phyloP scores from a whole-genome alignment of 2,888 invertebrate genomes.

The Torymus aiolomorphi region DNA sequence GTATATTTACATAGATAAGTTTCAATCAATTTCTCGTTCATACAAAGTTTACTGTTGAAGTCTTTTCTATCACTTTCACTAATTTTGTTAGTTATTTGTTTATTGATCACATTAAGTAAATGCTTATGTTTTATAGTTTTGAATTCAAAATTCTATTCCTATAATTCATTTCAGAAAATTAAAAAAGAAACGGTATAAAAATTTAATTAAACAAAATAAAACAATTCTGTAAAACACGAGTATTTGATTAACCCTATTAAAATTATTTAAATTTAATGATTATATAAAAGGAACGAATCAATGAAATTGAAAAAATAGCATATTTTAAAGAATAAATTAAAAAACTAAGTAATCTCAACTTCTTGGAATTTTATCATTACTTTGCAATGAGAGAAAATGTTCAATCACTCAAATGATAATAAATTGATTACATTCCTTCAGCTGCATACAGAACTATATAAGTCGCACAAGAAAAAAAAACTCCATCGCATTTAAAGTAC shows the following conservation, averaged over 20 bases:
- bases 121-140: constrained; percentile 28
- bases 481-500: not conserved
- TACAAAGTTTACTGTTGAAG: constrained; percentile 27
- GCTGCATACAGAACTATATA: not conserved
- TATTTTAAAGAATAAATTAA: constrained; percentile 7
- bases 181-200: not conserved
- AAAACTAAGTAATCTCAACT: not conserved
- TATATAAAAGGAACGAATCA: constrained; percentile 2
- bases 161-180: not conserved
- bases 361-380: too few relatives aligned
- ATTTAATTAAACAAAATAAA: constrained; percentile 13
- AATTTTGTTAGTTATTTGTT: constrained; percentile 2
- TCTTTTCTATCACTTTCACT: constrained; percentile 22
- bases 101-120: constrained; percentile 18
- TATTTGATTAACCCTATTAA: constrained; percentile 3
- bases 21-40: not conserved
- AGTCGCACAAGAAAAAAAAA: constrained; percentile 9
- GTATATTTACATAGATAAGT: constrained; percentile 46
- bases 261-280: constrained; percentile 10
- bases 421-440: constrained; percentile 16
- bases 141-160: not conserved
- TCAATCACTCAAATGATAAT: too few relatives aligned
- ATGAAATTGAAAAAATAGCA: not conserved
- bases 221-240: constrained; percentile 18
- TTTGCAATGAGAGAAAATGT: too few relatives aligned